Evolutionary conservation across 2,113 vertebrate genomes (phyloP), one percentile per base, ranked within the genome.

Genomic region (Zapornia atra): DNA sequence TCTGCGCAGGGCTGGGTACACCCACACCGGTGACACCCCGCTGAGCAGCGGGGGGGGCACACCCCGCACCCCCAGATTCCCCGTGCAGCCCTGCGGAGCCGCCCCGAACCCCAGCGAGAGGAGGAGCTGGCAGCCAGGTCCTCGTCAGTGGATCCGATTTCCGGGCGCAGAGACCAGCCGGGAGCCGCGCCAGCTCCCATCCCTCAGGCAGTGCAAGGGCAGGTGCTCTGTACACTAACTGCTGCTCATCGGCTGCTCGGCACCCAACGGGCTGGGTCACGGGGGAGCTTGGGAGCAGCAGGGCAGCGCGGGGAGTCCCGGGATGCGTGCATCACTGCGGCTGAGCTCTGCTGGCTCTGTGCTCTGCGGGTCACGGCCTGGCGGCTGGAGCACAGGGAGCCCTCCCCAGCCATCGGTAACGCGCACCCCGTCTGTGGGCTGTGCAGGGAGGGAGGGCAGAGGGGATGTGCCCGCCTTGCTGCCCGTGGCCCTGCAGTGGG

Each of bases 1-100:
- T 97, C 96, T 97, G 97, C 98, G 97, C 97, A 94, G 94, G 86
- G 51, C 75, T 56, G 19, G 11, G 4, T 57, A 75, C 97, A 91
- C 82, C 96, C 94, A 91, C 44, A 1, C 14, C 20, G 72, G 84
- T 56, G 63, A 44, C 42, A 44, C 42, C 6, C 7, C 15, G 6
- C 42, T 44, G 42, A 17, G 42, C 42, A 7, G 42, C 7, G 42
- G 16, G 42, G 42, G 42, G 42, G 42, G 42, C 40, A 44, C 42
- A 44, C 42, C 66, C 54, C 66, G 3, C 15, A 8, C n/a, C 38
- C 4, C 4, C 1, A 3, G 77, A 54, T 22, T 12, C 7, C 65
- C 10, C 19, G 12, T 15, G n/a, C n/a, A 12, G 34, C 40, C 4
- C 36, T 5, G 46, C 69, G 6, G 7, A 13, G 17, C 46, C 2